phyloP scores from a whole-genome alignment of 1,140 invertebrate genomes.

The Ctenoplectra terminalis region DNA sequence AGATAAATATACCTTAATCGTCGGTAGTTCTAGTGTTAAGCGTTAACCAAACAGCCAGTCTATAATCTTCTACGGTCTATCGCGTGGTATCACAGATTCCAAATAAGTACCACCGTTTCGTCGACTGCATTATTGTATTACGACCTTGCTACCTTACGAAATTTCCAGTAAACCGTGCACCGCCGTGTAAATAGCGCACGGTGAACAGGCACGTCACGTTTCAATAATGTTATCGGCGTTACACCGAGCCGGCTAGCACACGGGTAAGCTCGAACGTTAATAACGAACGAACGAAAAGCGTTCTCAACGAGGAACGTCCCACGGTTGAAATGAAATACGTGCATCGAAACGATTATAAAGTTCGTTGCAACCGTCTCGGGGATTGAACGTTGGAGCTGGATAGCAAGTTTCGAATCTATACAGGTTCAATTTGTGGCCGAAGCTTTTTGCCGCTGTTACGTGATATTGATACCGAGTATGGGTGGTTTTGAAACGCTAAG shows the following conservation, averaged over 20 bases:
- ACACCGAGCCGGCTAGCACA: background rate
- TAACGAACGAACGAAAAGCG: conserved; percentile 10
- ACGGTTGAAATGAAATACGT: conserved; percentile 29
- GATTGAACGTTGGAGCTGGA: background rate
- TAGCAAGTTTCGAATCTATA: background rate
- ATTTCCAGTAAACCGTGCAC: background rate
- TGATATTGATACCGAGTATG: background rate
- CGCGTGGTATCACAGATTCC: background rate
- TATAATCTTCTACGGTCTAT: background rate
- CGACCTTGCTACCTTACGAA: background rate
- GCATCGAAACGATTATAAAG: conserved; percentile 24
- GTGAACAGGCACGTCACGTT: background rate
- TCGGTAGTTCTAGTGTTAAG: too few species aligned
- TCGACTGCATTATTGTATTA: background rate
- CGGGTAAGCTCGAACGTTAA: conserved; percentile 8
- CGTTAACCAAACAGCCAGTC: too few species aligned
- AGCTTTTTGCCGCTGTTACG: too few species aligned
- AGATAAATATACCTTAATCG: too few species aligned
- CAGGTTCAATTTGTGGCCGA: background rate
- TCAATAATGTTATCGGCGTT: conserved; percentile 3
- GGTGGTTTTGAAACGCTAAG: background rate
- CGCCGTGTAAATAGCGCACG: background rate
- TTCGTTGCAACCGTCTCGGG: background rate
- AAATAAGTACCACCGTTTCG: background rate
- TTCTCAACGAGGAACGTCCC: background rate